Base-by-base conservation (phyloP, 2,797 vertebrate species). In the Sciurus vulgaris region DNA sequence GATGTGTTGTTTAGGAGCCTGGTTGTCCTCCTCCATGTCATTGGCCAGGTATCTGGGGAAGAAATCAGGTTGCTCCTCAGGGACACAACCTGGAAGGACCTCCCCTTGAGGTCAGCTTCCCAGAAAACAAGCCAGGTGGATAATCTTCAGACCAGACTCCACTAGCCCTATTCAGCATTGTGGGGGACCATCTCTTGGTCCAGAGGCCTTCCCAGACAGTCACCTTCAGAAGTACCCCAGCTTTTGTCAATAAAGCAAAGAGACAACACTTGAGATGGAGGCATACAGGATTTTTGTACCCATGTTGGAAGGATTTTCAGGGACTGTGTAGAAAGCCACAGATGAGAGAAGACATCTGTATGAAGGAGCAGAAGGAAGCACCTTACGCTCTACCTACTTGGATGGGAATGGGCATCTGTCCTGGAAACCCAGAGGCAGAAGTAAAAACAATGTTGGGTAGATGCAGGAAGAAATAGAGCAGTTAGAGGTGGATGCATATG, bases 41-140 rank as follows among this genome's bases (percentile, higher is more conserved):
- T 12, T 84, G 78, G 96, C 96, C 61, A 96, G 67, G 86, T 96
- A 91, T 12, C 96, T 97, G 92, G 35, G 72, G 44, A 73, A 82
- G 56, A 67, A 77, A 72, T 22, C 2, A 77, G 33, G 22, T 3
- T 30, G 38, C 74, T 77, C 20, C 9, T 89, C 30, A 89, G 69
- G 44, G 79, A 30, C 56, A 59, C 20, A 51, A 59, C 17, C 56
- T 22, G 18, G 15, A 56, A 61, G 51, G 20, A 49, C 44, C 20
- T 72, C 30, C 7, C 17, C 35, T 28, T 47, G 56, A 20, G 12
- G n/a, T 59, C n/a, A 59, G n/a, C 12, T 5, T 41, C 13, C 33
- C 41, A n/a, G 18, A 24, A 49, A 14, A 6, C 14, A 63, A 35
- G 7, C 15, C 1, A 2, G 15, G 51, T 11, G 5, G 30, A n/a